Evolutionary conservation across 2,113 vertebrate genomes (phyloP).

Genomic region (Pelecanoides urinatrix): DNA sequence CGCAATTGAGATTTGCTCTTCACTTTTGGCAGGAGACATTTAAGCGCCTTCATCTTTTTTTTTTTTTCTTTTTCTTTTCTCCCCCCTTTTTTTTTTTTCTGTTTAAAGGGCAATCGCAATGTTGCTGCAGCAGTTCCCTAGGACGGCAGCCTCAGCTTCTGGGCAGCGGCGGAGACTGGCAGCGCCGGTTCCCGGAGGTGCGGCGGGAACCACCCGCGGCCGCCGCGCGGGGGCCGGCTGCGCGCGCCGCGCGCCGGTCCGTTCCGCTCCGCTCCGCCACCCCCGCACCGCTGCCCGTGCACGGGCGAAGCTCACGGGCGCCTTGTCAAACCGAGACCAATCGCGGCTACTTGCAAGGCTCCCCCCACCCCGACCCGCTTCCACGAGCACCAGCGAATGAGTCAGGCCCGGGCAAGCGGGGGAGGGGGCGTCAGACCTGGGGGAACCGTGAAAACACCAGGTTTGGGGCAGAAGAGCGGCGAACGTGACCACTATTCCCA

Average conservation of each 20-base stretch:
- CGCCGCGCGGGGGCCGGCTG: neutral
- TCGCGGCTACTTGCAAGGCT: neutral
- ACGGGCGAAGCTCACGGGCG: neutral
- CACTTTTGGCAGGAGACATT: neutral
- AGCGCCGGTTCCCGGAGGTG: constrained; percentile 54
- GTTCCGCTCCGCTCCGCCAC: neutral
- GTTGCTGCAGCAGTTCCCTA: constrained; percentile 75
- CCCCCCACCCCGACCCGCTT: neutral
- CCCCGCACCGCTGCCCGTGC: constrained; percentile 6
- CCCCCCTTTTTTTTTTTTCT: neutral
- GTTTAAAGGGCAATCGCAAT: neutral
- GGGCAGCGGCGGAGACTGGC: constrained; percentile 70
- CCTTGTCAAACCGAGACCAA: neutral
- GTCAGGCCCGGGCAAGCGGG: neutral
- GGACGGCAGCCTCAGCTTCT: constrained; percentile 69
- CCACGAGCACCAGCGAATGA: neutral
- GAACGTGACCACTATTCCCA: neutral
- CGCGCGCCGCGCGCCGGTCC: neutral
- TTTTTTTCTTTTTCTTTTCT: accelerated
- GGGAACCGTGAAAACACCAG: neutral
- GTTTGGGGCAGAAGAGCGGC: neutral
- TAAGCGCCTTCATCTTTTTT: neutral
- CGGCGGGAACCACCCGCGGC: constrained; percentile 57
- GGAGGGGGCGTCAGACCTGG: constrained; percentile 13
- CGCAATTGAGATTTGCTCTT: neutral